These are phyloP conservation scores for Halictus rubicundus DNA, from an alignment of 1,140 invertebrate species.

Conservation along the genomic window DNA sequence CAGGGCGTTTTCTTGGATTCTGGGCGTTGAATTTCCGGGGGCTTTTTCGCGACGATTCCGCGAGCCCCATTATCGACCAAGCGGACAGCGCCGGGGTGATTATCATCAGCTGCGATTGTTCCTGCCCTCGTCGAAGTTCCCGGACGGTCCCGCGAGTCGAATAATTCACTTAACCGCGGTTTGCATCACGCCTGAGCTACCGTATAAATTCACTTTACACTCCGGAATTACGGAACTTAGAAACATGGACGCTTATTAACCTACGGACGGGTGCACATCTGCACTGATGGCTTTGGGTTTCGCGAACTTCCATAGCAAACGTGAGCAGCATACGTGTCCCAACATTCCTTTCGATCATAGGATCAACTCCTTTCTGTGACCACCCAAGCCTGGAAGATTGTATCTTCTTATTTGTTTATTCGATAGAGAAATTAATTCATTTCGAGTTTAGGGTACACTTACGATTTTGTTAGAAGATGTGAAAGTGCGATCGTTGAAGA, in stretches of 20 bases:
- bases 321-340: background rate
- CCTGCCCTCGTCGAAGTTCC: constrained; percentile 54
- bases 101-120: constrained; percentile 74
- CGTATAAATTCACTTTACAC: constrained; percentile 57
- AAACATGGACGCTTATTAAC: constrained; percentile 54
- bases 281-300: constrained; percentile 2
- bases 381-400: too few relatives aligned
- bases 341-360: too few relatives aligned
- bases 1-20: constrained; percentile 31
- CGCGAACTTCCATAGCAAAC: background rate
- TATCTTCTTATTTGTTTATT: too few relatives aligned
- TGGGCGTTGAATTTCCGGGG: background rate
- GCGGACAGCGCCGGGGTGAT: constrained; percentile 64
- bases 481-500: too few relatives aligned
- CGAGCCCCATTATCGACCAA: constrained; percentile 51
- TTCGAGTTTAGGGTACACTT: too few relatives aligned
- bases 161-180: constrained; percentile 51
- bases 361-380: too few relatives aligned
- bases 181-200: constrained; percentile 28
- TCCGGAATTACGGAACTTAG: constrained; percentile 53
- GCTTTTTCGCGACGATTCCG: constrained; percentile 45
- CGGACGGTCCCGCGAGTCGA: constrained; percentile 39
- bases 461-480: too few relatives aligned
- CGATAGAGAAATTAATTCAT: too few relatives aligned
- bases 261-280: constrained; percentile 27